Evolutionary conservation across 2,113 vertebrate species (phyloP), one percentile per base, ranked within the genome.

Genomic region (Oenanthe melanoleuca): DNA sequence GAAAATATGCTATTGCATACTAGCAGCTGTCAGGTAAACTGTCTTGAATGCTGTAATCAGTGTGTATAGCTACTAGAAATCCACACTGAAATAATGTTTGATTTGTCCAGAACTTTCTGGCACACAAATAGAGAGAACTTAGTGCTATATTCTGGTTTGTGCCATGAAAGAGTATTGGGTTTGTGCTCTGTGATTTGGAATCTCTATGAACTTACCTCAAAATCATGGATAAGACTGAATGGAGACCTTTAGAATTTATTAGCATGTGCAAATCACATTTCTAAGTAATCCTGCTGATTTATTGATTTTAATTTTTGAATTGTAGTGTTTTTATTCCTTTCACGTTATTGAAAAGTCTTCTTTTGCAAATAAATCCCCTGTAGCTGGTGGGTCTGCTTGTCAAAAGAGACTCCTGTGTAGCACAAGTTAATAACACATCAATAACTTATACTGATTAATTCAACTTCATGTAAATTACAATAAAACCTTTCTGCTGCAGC

Each of bases 41-140:
- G 49, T 64, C 65, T 94, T 47, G 45, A 93, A 53, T 78, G 78
- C 89, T 91, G 69, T 78, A 91, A 85, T 80, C 86, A 78, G 29
- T 61, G 38, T 81, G 38, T 63, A 55, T 45, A 81, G 92, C 82
- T 89, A 55, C 81, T 89, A 63, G 66, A 91, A 96, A 92, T 95
- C 63, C 64, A 87, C 42, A 69, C 33, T 57, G 67, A 69, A 90
- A 81, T 78, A 34, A 31, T 55, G 42, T 64, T 93, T 37, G 18
- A 25, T 73, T 84, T 87, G 22, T 80, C 64, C 47, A 77, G 40
- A 91, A 61, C 12, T 73, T 86, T 80, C 42, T 80, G 64, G 25
- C 72, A 59, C 28, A 66, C 9, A 70, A 74, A 38, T 84, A 15
- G 42, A 55, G 86, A 49, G 14, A 13, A 26, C 20, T 16, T 53